Evolutionary conservation across 2,113 vertebrate species (phyloP).

Genomic region (Lethenteron reissneri): DNA sequence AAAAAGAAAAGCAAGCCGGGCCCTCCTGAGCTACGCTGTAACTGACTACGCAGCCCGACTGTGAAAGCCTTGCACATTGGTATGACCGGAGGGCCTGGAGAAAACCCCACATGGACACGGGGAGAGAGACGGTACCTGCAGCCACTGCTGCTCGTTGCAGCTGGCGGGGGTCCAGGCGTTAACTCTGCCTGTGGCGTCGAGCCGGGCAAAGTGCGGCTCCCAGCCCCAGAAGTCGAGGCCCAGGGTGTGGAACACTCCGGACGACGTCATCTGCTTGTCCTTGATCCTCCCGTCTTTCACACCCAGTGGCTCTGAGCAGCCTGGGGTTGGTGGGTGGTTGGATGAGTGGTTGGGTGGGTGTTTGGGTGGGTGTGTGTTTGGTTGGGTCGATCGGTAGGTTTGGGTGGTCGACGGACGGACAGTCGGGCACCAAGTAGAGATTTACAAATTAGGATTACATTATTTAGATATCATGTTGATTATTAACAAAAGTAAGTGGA

Average conservation of each 20-base stretch:
- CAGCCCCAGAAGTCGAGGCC: conserved; percentile 60
- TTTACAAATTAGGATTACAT: too few species aligned
- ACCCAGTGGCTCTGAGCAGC: conserved; percentile 63
- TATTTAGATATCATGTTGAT: too few species aligned
- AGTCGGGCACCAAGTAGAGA: too few species aligned
- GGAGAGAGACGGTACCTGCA: conserved; percentile 36
- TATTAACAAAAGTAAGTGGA: too few species aligned
- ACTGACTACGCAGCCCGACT: background rate
- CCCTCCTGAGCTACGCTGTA: background rate
- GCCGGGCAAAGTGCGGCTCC: conserved; percentile 49
- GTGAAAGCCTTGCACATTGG: background rate
- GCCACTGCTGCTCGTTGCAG: conserved; percentile 46
- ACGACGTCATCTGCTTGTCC: conserved; percentile 51
- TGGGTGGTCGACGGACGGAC: too few species aligned
- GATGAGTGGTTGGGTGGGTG: too few species aligned
- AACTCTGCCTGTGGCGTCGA: conserved; percentile 69
- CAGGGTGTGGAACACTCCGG: conserved; percentile 62
- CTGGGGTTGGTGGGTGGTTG: conserved; percentile 19
- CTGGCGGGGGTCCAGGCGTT: conserved; percentile 64
- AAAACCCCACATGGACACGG: background rate
- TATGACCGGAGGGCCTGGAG: background rate
- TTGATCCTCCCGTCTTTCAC: conserved; percentile 53
- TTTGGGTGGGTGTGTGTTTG: too few species aligned
- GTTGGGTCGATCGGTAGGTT: too few species aligned
- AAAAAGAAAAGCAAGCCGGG: background rate